These are phyloP conservation scores for Otocyon megalotis DNA, from an alignment of 2,113 vertebrate genomes.

Conservation along the genomic window DNA sequence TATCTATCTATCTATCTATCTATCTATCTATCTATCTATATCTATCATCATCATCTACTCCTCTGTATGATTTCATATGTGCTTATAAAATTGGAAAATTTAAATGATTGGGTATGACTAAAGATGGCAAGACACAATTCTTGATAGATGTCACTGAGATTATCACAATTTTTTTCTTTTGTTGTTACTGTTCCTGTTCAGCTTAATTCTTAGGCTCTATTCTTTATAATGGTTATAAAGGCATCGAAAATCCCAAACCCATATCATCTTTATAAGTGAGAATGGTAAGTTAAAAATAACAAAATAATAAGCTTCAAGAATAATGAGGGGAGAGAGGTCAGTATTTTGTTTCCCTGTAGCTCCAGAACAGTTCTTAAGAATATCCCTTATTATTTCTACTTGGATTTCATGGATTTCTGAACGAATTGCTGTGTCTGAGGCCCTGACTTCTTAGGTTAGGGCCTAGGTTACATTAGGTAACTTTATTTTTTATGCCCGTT, in stretches of 20 bases:
- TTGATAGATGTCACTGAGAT: background rate
- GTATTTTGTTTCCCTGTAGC: background rate
- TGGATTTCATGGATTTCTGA: background rate
- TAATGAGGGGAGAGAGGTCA: background rate
- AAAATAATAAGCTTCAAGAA: background rate
- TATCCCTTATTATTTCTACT: background rate
- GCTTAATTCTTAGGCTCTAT: background rate
- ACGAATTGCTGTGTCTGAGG: background rate
- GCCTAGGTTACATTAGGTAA: background rate
- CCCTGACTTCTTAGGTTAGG: background rate
- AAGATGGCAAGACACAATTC: background rate
- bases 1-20: background rate
- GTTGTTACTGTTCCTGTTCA: background rate
- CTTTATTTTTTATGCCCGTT: background rate
- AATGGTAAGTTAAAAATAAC: background rate
- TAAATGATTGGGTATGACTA: background rate
- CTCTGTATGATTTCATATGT: background rate
- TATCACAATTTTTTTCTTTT: background rate
- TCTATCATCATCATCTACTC: background rate
- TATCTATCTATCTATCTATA: background rate
- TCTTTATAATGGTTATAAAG: background rate
- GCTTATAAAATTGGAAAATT: background rate
- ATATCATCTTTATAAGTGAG: background rate
- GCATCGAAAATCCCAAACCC: background rate
- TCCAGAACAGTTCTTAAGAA: background rate